Conservation (phyloP, 2,888 invertebrate species). For the Philaethria dido region DNA sequence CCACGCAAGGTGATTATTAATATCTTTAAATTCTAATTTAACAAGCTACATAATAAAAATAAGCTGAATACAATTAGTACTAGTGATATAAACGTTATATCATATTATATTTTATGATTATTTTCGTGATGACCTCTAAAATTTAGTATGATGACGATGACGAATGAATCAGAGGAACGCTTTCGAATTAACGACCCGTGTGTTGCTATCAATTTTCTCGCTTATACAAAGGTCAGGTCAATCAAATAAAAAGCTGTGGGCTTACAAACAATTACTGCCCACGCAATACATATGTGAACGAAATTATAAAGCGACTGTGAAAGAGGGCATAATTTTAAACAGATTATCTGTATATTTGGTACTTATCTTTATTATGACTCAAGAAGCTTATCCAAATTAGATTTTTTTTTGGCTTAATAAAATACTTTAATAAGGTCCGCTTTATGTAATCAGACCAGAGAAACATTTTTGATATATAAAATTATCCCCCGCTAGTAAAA, state of each 20-base stretch:
- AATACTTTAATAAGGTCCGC: too few relatives aligned
- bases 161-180: constrained; percentile 37
- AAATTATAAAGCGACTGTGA: constrained; percentile 18
- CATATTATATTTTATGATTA: constrained; percentile 13
- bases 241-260: constrained; percentile 60
- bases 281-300: constrained; percentile 42
- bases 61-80: neutral
- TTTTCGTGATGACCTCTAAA: constrained; percentile 12
- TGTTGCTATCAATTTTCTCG: constrained; percentile 41
- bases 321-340: constrained; percentile 4
- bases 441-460: too few relatives aligned
- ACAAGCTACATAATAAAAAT: neutral
- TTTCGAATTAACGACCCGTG: constrained; percentile 38
- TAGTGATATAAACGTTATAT: neutral
- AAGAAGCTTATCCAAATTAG: neutral
- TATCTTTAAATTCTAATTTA: too few relatives aligned
- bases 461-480: too few relatives aligned
- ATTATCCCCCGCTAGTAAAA: too few relatives aligned
- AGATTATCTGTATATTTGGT: neutral
- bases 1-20: neutral
- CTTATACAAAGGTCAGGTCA: constrained; percentile 59
- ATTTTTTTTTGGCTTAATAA: too few relatives aligned
- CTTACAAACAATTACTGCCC: constrained; percentile 52
- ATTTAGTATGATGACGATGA: constrained; percentile 30
- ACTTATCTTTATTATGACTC: neutral